Evolutionary conservation across 1,140 invertebrate species (phyloP).

Genomic region (Drosophila aff.): DNA sequence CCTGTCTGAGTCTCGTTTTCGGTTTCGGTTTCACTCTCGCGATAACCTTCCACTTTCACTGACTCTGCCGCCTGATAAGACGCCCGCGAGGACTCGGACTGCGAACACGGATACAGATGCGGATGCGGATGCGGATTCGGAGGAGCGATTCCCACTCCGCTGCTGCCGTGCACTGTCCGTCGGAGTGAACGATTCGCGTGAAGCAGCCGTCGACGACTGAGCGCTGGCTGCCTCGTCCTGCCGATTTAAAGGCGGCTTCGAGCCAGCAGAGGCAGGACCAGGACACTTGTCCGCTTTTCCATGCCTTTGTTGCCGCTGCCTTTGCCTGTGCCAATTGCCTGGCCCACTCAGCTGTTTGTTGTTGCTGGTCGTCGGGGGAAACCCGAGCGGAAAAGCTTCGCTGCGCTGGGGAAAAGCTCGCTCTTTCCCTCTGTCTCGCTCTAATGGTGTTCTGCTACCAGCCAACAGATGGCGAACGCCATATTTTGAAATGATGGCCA

Average conservation of each 20-base stretch:
- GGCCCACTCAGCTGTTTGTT: conserved; percentile 68
- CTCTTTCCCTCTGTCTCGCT: conserved; percentile 19
- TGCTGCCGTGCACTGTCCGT: conserved; percentile 15
- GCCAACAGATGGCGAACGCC: conserved; percentile 52
- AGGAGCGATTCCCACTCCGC: conserved; percentile 38
- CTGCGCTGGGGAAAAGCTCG: conserved; percentile 53
- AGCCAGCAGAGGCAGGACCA: conserved; percentile 27
- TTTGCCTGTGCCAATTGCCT: conserved; percentile 53
- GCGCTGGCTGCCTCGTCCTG: conserved; percentile 44
- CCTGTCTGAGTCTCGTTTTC: conserved; percentile 27
- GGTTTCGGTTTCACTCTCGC: conserved; percentile 38
- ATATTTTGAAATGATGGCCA: background rate
- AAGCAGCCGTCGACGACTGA: conserved; percentile 76
- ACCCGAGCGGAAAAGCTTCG: conserved; percentile 50
- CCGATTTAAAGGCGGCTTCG: conserved; percentile 54
- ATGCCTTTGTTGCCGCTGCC: conserved; percentile 35
- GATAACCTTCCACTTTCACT: conserved; percentile 47
- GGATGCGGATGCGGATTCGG: conserved; percentile 10
- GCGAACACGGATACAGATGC: conserved; percentile 4
- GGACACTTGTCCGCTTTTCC: conserved; percentile 68
- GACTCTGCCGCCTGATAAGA: conserved; percentile 63
- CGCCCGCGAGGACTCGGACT: conserved; percentile 44
- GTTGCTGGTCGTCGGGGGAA: conserved; percentile 31
- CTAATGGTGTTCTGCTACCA: background rate
- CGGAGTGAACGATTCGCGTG: conserved; percentile 65